Evolutionary conservation across 1,140 invertebrate species (phyloP), one percentile per base, ranked within the genome.

Genomic region (Amyelois transitella): DNA sequence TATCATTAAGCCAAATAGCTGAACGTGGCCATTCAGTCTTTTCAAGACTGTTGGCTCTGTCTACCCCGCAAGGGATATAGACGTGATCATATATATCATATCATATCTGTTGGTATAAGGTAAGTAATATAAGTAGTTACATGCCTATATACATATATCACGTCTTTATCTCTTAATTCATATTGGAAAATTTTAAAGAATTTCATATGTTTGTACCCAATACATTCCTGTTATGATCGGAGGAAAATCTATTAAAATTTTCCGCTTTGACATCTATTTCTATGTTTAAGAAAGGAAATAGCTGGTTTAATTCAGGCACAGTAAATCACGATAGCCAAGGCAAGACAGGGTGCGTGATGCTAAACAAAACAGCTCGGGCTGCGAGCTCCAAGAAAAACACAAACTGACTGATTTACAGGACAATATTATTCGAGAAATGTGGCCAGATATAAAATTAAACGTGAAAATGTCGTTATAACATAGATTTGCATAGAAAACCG

Each of bases 371-470:
- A 87, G 60, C 58, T 68, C 63, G 48, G 60, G 59, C 64, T 55
- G 64, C 62, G 53, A 58, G 58, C 74, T 84, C 81, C 84, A 87
- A 87, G 81, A 87, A 84, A 82, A 87, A 87, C 81, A 87, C 72
- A 54, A 62, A 59, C 32, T 72, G 81, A 84, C 81, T 87, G 81
- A 87, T 87, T 87, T 87, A 87, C 81, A 78, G 80, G 72, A 84
- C 80, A 81, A 85, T 79, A 81, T 80, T 72, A 83, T 83, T 79
- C 77, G 60, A 83, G 74, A 81, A 82, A 83, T 83, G 72, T 75
- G 63, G 77, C 76, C 68, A 72, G 64, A 73, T 78, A 83, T 83
- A 85, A 83, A 82, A 78, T 81, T 77, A 77, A 77, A 80, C 66
- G 63, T 60, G 75, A 78, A 82, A 78, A 72, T 70, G 70, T 70